Base-by-base conservation (phyloP, 37 sponge, comb jelly and placozoan species). In the Sycon ciliatum region DNA sequence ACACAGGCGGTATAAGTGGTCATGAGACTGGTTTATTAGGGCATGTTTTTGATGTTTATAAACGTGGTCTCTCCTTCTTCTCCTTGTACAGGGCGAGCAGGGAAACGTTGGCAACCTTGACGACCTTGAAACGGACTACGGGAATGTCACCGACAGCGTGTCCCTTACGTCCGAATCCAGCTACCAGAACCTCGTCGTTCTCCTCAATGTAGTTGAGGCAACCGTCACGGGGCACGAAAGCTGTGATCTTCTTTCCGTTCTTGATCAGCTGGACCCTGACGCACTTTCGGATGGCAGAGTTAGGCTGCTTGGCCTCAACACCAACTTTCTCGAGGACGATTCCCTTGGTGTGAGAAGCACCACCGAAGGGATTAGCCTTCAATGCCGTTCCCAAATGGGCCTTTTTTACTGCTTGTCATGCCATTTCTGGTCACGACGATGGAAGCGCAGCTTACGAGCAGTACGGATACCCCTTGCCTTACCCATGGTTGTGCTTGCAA, bases 91-190 rank as follows among this genome's bases (percentile, higher is more conserved):
- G 76, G 11, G 98, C 92, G 56, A 86, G 76, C 34, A 95, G 77
- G 2, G 89, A 85, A 63, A 95, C 98, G 38, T 87, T 91, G 56
- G 98, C 98, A 36, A 95, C 98, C 40, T 95, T 95, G 36, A 95
- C 98, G 61, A 95, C 85, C 81, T 95, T 95, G 70, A 95, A 95
- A 32, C 98, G 60, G 30, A 95, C 98, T 80, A 92, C 98, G 20
- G 98, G 98, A 69, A 96, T 96, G 76, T 96, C 98, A 38, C 98
- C 98, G 22, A 96, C 98, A 26, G 98, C 98, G 58, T 96, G 98
- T 34, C 98, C 98, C 29, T 83, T 85, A 20, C 98, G 78, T 11
- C 98, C 98, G 75, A 96, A 96, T 5, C 98, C 98, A 33, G 98
- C 94, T 34, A 92, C 81, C 56, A 92, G 60, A 39, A 96, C 98